These are phyloP conservation scores for Stegana nigrithorax DNA, from an alignment of 2,888 invertebrate species.

Conservation along the genomic window DNA sequence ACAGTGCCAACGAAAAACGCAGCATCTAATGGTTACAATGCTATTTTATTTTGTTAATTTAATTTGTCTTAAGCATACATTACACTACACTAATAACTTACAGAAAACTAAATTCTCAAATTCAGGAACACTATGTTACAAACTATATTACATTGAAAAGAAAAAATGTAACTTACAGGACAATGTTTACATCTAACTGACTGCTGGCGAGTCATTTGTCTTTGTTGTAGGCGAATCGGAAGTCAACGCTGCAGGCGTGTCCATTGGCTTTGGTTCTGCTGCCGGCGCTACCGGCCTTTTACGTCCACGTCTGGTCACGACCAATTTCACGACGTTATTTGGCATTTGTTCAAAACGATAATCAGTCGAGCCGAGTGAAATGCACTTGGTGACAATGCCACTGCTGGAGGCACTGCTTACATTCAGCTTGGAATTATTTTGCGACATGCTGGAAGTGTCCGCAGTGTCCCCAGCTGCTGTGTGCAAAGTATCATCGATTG, in stretches of 20 bases:
- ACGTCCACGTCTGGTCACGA: conserved; percentile 46
- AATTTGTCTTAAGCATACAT: too few species aligned
- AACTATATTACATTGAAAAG: not conserved
- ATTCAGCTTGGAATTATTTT: not conserved
- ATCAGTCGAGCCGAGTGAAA: conserved; percentile 56
- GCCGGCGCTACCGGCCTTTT: conserved; percentile 12
- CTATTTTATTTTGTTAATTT: too few species aligned
- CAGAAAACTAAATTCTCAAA: not conserved
- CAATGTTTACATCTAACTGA: too few species aligned
- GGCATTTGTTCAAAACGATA: conserved; percentile 60
- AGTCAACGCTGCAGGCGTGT: not conserved
- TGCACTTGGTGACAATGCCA: conserved; percentile 44
- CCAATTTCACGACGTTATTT: conserved; percentile 55
- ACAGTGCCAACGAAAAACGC: too few species aligned
- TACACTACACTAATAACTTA: too few species aligned
- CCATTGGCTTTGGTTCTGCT: not conserved
- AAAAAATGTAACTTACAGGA: not conserved
- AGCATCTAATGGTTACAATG: too few species aligned
- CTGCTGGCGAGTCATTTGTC: not conserved
- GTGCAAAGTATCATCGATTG: conserved; percentile 40
- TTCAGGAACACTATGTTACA: not conserved
- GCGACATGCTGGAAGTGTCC: not conserved
- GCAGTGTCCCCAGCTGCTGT: not conserved
- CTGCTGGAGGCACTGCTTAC: not conserved
- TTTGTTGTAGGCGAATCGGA: not conserved